Percentiles rank a stretch among this genome's conserved stretches.
Evolutionary conservation across 2,113 vertebrate genomes (phyloP).

Genomic region (Silurus glanis): DNA sequence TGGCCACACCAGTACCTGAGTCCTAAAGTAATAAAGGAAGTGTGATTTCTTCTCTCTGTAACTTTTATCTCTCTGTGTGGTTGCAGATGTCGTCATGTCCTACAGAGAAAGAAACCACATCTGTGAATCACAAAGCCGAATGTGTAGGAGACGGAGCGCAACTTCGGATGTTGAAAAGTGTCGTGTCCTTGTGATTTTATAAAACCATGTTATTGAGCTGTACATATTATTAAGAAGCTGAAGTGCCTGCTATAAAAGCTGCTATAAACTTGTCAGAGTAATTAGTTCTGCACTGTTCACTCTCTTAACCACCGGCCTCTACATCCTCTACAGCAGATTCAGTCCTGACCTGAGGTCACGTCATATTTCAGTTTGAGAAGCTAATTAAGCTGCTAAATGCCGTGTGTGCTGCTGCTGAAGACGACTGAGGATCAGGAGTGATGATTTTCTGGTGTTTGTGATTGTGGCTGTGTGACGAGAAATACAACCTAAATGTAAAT

Average conservation of each 20-base stretch:
- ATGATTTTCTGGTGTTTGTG: neutral
- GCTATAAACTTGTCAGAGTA: neutral
- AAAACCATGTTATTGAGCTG: neutral
- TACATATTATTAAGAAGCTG: neutral
- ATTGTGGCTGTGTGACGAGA: neutral
- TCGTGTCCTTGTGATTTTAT: neutral
- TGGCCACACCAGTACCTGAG: neutral
- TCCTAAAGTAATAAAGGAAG: neutral
- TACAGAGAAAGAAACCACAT: neutral
- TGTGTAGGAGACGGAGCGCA: neutral
- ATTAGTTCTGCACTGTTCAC: slow-evolving; percentile 19
- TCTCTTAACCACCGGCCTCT: slow-evolving; percentile 3
- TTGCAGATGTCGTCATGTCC: neutral
- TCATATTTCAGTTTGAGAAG: neutral
- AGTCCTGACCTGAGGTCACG: neutral
- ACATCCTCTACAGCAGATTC: slow-evolving; percentile 1
- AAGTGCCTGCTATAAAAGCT: neutral
- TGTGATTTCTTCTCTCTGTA: neutral
- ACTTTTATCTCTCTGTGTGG: neutral
- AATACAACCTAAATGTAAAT: neutral
- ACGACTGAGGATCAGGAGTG: neutral
- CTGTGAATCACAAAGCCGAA: neutral
- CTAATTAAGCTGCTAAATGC: neutral
- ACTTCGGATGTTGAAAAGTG: neutral
- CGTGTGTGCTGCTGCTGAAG: neutral